Conservation (phyloP, 2,797 vertebrate species). For the Diplodus puntazzo region DNA sequence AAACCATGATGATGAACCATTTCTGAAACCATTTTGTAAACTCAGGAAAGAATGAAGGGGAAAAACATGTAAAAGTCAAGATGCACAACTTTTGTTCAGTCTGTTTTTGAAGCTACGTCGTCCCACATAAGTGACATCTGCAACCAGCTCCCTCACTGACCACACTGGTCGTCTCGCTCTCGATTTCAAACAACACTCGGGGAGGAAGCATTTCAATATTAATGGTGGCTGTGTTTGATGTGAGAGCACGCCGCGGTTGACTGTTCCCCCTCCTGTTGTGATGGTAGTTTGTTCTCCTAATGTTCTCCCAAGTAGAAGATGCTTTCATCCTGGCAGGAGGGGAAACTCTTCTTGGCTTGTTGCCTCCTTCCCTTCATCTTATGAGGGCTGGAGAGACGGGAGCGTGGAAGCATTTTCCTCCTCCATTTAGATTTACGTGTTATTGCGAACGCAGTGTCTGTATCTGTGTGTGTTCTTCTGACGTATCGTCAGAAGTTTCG, state of each 20-base stretch:
- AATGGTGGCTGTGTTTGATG: constrained; percentile 84
- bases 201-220: constrained; percentile 76
- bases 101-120: constrained; percentile 9
- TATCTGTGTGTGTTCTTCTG: constrained; percentile 5
- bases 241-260: constrained; percentile 79
- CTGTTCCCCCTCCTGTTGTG: constrained; percentile 85
- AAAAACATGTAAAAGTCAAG: background rate
- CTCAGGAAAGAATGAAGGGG: background rate
- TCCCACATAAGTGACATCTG: constrained; percentile 49
- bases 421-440: constrained; percentile 35
- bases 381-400: constrained; percentile 33
- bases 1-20: background rate
- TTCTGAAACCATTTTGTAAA: background rate
- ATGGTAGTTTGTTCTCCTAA: constrained; percentile 86
- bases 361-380: constrained; percentile 68
- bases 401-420: constrained; percentile 36
- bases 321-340: constrained; percentile 88
- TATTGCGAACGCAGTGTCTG: constrained; percentile 19
- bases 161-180: constrained; percentile 61
- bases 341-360: constrained; percentile 68
- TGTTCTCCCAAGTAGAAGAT: constrained; percentile 83
- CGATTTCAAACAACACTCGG: constrained; percentile 64
- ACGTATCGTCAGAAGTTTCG: constrained; percentile 36
- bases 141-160: constrained; percentile 52
- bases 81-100: background rate